Evolutionary conservation across 2,888 invertebrate genomes (phyloP), one percentile per base, ranked within the genome.

Genomic region (Eurytoma californica): DNA sequence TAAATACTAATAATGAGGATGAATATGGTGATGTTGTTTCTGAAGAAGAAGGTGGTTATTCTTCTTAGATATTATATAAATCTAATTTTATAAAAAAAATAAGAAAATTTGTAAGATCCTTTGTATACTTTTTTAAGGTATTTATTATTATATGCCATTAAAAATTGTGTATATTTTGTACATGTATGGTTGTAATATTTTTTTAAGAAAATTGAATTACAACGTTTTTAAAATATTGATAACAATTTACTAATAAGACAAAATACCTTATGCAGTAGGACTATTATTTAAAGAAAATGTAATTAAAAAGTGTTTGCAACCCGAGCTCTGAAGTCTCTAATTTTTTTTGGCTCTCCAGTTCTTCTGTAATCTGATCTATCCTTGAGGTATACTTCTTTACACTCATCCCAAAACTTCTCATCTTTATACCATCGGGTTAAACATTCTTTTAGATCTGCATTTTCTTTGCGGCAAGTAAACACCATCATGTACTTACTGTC

Each of bases 341-440:
- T 80, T 80, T 83, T 85, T 67, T 82, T 81, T 5, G 92, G 91
- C 72, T 95, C 91, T 3, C 98, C 98, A 65, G 97, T 97, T 86
- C 92, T 92, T 87, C 98, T 93, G 86, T 94, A 98, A 90, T 96
- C 95, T 82, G 94, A 93, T 86, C 98, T 92, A 87, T 97, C 95
- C 28, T 93, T 90, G 79, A 98, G 91, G 91, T 98, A 98, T 86
- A 96, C 93, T 84, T 95, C 92, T 82, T 92, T 95, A 85, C 97
- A 97, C 83, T 93, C 89, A 72, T 93, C 92, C 86, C 92, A 93
- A 87, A 98, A 97, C 0, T 92, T 93, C 82, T 95, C 93, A 91
- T 98, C 93, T 80, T 92, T 86, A 87, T 95, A 98, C 97, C 97
- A 97, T 60, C 89, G 91, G 0, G 92, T 89, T 2, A 96, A 91